Evolutionary conservation across 2,888 invertebrate genomes (phyloP).

Genomic region (Malachius bipustulatus): DNA sequence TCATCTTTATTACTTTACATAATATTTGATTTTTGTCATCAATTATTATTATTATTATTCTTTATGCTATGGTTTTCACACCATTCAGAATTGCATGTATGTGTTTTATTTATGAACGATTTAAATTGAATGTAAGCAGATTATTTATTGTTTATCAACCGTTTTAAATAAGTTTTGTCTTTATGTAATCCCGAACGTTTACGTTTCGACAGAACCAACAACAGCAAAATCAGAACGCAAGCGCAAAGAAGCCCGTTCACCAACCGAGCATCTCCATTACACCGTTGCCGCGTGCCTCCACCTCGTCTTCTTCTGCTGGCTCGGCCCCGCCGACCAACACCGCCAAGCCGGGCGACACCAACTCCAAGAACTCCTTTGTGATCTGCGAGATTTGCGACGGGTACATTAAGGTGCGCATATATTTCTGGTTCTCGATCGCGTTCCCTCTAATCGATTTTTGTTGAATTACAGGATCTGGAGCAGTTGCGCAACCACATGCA

Average conservation of each 20-base stretch:
- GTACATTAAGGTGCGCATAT: too few species aligned
- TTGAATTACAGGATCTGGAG: conserved; percentile 83
- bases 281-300: conserved; percentile 62
- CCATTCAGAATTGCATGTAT: not conserved
- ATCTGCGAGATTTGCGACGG: conserved; percentile 97
- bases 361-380: conserved; percentile 71
- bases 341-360: conserved; percentile 40
- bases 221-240: conserved; percentile 14
- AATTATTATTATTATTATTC: not conserved
- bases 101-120: not conserved
- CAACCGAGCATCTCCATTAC: conserved; percentile 88
- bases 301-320: conserved; percentile 37
- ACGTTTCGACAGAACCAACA: too few species aligned
- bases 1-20: too few species aligned
- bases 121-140: too few species aligned
- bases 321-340: conserved; percentile 33
- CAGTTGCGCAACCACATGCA: conserved; percentile 93
- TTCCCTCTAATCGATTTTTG: too few species aligned
- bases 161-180: too few species aligned
- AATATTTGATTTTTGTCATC: not conserved
- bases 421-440: too few species aligned
- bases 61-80: not conserved
- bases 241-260: conserved; percentile 38
- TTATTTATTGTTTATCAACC: too few species aligned
- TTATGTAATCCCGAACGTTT: too few species aligned